Evolutionary conservation across 2,888 invertebrate genomes (phyloP).

Genomic region (Electrophaes corylata): DNA sequence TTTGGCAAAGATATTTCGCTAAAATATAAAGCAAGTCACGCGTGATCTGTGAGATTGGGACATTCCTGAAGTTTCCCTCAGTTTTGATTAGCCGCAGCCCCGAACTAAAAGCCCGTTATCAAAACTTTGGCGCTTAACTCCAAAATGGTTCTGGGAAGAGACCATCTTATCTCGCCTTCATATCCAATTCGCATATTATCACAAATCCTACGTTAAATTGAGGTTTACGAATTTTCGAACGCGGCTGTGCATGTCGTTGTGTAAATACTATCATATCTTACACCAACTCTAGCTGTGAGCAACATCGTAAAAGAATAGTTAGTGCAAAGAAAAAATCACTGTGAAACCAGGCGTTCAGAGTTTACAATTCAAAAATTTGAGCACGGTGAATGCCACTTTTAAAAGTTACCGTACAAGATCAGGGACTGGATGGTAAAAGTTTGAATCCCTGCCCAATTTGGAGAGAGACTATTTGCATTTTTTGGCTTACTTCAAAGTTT

Average conservation of each 20-base stretch:
- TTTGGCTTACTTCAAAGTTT: slow-evolving; percentile 49
- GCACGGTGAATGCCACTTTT: slow-evolving; percentile 25
- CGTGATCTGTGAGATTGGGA: slow-evolving; percentile 63
- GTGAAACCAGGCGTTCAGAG: slow-evolving; percentile 25
- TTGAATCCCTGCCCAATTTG: slow-evolving; percentile 71
- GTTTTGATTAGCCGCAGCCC: slow-evolving; percentile 57
- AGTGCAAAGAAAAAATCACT: slow-evolving; percentile 41
- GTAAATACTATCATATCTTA: slow-evolving; percentile 63
- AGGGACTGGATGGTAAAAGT: slow-evolving; percentile 66
- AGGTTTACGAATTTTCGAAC: slow-evolving; percentile 56
- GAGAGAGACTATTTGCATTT: slow-evolving; percentile 71
- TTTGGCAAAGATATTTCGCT: slow-evolving; percentile 24
- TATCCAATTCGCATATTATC: slow-evolving; percentile 68
- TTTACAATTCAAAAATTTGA: slow-evolving; percentile 24
- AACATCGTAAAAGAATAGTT: slow-evolving; percentile 36
- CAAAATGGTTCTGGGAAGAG: slow-evolving; percentile 50
- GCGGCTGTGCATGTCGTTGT: slow-evolving; percentile 59
- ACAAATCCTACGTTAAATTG: slow-evolving; percentile 66
- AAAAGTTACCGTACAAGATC: slow-evolving; percentile 40
- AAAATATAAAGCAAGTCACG: slow-evolving; percentile 38
- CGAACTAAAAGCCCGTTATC: slow-evolving; percentile 61
- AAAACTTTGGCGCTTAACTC: slow-evolving; percentile 68
- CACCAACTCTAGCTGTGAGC: slow-evolving; percentile 38
- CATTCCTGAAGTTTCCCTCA: slow-evolving; percentile 61
- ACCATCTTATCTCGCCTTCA: slow-evolving; percentile 58